Evolutionary conservation across 2,797 vertebrate species (phyloP).

Genomic region (Acropternis orthonyx): DNA sequence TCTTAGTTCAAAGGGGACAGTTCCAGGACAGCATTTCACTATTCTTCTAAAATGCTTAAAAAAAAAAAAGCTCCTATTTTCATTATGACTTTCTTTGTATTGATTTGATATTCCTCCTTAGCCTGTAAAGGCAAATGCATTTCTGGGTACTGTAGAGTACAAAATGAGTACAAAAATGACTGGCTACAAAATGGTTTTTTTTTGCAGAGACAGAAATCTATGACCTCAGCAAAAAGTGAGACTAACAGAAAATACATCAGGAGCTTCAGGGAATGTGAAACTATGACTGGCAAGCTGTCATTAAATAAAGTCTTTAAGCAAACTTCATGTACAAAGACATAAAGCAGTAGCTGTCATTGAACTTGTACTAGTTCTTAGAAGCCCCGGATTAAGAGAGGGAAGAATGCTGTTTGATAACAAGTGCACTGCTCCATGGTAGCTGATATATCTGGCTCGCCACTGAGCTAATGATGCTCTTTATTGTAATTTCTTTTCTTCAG

Average conservation of each 20-base stretch:
- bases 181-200: accelerated
- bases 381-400: neutral
- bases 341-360: neutral
- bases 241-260: neutral
- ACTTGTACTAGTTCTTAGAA: neutral
- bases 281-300: neutral
- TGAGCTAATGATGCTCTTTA: neutral
- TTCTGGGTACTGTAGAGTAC: neutral
- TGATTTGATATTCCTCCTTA: neutral
- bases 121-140: neutral
- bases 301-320: neutral
- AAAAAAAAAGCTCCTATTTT: neutral
- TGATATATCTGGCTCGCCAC: neutral
- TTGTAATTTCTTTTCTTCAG: neutral
- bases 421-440: neutral
- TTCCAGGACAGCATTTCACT: neutral
- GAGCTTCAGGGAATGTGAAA: neutral
- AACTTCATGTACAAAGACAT: neutral
- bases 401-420: neutral
- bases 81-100: neutral
- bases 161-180: neutral
- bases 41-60: neutral
- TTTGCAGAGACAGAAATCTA: neutral
- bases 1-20: neutral
- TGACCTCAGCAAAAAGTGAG: neutral